Evolutionary conservation across 2,888 invertebrate genomes (phyloP).

Genomic region (Cephus rjabovi): DNA sequence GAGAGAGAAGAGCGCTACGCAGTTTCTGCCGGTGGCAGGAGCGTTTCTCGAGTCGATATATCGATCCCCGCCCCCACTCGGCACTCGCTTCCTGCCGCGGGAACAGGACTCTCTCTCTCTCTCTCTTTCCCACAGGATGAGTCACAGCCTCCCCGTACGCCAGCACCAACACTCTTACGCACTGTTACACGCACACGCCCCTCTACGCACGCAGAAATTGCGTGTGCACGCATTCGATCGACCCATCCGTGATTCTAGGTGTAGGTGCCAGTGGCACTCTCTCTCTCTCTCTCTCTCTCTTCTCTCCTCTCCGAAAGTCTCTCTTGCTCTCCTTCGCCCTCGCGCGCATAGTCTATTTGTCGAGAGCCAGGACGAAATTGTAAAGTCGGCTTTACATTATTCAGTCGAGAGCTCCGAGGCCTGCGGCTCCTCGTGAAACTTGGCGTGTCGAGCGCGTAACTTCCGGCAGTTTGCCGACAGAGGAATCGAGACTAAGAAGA

Average conservation of each 20-base stretch:
- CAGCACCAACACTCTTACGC: conserved; percentile 57
- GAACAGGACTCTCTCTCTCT: conserved; percentile 58
- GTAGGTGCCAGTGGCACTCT: conserved; percentile 40
- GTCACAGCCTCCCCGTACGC: conserved; percentile 63
- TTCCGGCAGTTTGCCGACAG: no score
- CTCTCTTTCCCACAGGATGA: conserved; percentile 62
- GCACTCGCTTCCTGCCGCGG: conserved; percentile 62
- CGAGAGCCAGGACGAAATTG: conserved; percentile 49
- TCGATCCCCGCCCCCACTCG: conserved; percentile 64
- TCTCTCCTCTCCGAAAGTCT: conserved; percentile 17
- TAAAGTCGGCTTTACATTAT: conserved; percentile 54
- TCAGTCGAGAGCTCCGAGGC: conserved; percentile 34
- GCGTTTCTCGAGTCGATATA: conserved; percentile 65
- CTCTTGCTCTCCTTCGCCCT: conserved; percentile 26
- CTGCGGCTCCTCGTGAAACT: not conserved
- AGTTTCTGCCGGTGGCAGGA: conserved; percentile 58
- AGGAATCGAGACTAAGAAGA: no score
- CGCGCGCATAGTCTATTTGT: conserved; percentile 39
- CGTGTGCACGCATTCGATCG: conserved; percentile 57
- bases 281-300: conserved; percentile 21
- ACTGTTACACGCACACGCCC: conserved; percentile 27
- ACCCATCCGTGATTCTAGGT: conserved; percentile 50
- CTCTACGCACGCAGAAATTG: conserved; percentile 44
- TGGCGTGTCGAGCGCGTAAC: no score
- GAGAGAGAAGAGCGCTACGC: conserved; percentile 47